These are phyloP conservation scores for Australoheros scitulus DNA, from an alignment of 2,113 vertebrate species.

Conservation along the genomic window DNA sequence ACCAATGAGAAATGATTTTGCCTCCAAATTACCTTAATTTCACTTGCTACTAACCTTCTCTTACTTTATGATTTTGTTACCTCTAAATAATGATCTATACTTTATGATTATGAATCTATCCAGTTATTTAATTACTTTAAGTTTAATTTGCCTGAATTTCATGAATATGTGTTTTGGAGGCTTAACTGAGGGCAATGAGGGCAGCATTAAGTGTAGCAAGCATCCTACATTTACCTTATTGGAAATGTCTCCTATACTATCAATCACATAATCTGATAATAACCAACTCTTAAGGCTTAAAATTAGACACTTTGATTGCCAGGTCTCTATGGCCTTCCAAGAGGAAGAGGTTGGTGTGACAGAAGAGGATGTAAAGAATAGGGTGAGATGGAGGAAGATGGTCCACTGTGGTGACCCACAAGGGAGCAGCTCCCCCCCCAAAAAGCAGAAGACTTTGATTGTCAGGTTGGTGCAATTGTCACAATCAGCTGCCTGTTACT, in stretches of 20 bases:
- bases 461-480: background rate
- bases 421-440: too few species aligned
- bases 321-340: too few species aligned
- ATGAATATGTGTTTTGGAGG: too few species aligned
- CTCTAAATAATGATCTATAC: background rate
- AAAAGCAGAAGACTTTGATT: background rate
- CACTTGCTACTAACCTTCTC: background rate
- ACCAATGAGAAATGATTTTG: background rate
- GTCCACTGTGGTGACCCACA: background rate
- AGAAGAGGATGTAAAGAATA: background rate
- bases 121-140: too few species aligned
- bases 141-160: too few species aligned
- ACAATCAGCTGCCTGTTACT: background rate
- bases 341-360: background rate
- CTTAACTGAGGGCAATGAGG: background rate
- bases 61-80: background rate
- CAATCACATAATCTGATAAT: background rate
- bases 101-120: too few species aligned
- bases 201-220: background rate
- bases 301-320: background rate
- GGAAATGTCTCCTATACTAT: background rate
- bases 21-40: background rate
- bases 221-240: background rate
- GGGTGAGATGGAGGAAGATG: rapidly evolving
- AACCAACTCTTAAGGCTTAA: rapidly evolving